Conservation (phyloP, 2,113 vertebrate species). For the Neoarius graeffei region DNA sequence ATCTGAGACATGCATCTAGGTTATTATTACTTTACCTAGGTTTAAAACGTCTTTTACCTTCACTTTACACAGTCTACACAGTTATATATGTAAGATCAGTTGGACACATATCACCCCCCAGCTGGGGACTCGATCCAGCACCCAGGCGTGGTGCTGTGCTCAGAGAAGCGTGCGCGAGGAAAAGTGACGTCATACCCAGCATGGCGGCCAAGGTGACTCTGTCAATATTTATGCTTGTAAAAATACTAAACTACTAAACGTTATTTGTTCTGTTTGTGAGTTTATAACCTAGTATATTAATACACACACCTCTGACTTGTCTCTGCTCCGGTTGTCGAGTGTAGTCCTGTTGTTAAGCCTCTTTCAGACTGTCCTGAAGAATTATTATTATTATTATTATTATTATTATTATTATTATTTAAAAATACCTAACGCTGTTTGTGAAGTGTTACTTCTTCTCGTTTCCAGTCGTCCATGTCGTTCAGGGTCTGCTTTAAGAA, state of each 20-base stretch:
- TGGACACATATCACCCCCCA: background rate
- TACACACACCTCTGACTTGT: background rate
- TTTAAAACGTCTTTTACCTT: background rate
- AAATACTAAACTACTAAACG: slow-evolving; percentile 55
- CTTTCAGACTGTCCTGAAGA: slow-evolving; percentile 58
- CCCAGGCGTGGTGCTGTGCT: background rate
- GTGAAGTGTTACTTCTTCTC: background rate
- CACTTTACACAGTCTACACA: background rate
- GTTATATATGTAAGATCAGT: background rate
- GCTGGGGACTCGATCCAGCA: background rate
- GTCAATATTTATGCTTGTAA: slow-evolving; percentile 68
- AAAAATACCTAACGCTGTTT: background rate
- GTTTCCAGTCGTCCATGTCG: background rate
- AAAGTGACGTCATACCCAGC: slow-evolving; percentile 82
- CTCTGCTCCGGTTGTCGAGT: slow-evolving; percentile 23
- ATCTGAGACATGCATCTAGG: background rate
- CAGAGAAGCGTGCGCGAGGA: slow-evolving; percentile 71
- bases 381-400: background rate
- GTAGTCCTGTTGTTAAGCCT: slow-evolving; percentile 53
- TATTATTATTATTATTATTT: background rate
- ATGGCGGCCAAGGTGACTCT: slow-evolving; percentile 99
- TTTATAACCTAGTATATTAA: slow-evolving; percentile 19
- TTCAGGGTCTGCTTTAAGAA: background rate
- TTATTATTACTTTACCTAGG: background rate
- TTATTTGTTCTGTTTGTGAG: slow-evolving; percentile 37